Percentiles rank a stretch among this genome's conserved stretches.
Evolutionary conservation across 2,113 vertebrate species (phyloP).

Genomic region (Perccottus glenii): DNA sequence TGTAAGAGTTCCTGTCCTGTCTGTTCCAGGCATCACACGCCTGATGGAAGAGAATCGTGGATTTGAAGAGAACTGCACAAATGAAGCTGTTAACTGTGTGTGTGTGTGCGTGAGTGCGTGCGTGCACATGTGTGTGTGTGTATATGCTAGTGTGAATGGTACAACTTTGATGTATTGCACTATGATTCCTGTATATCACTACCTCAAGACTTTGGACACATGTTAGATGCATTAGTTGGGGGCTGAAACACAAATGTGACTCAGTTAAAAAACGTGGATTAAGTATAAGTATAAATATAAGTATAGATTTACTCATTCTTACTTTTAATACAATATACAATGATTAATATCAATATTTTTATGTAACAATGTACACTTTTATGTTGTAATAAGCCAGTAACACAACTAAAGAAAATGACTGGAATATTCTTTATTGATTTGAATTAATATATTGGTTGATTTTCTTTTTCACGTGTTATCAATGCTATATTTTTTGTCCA

Average conservation of each 20-base stretch:
- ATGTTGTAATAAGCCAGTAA: constrained; percentile 6
- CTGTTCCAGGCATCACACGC: constrained; percentile 51
- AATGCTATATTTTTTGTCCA: neutral
- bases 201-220: constrained; percentile 65
- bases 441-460: constrained; percentile 29
- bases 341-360: neutral
- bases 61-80: constrained; percentile 29
- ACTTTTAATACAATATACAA: neutral
- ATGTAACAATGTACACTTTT: neutral
- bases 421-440: constrained; percentile 17
- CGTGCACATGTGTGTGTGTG: neutral
- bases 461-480: neutral
- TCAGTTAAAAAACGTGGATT: no score
- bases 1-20: no score
- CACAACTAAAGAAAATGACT: constrained; percentile 8
- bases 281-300: no score
- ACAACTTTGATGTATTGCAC: constrained; percentile 54
- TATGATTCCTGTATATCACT: constrained; percentile 56
- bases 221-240: constrained; percentile 17
- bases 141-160: constrained; percentile 24
- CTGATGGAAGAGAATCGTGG: constrained; percentile 31
- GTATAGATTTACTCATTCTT: neutral
- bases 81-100: constrained; percentile 2
- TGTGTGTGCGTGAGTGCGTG: constrained; percentile 7
- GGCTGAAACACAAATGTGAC: no score